These are phyloP conservation scores for Drosophila navojoa DNA, from an alignment of 1,140 invertebrate genomes.

Conservation along the genomic window DNA sequence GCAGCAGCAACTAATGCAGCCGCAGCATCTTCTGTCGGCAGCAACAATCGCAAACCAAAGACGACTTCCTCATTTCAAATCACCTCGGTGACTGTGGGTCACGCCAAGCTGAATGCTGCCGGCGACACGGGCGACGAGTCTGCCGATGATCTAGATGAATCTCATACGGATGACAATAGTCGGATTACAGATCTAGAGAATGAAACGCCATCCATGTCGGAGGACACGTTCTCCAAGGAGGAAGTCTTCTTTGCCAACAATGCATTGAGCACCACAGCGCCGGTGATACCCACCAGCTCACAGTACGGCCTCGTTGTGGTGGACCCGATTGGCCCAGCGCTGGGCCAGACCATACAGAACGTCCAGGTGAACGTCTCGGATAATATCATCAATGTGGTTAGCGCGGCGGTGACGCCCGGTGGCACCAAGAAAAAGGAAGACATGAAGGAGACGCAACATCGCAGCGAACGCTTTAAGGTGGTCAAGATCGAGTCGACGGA, in stretches of 20 bases:
- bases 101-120: slow-evolving; percentile 85
- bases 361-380: slow-evolving; percentile 87
- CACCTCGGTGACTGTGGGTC: slow-evolving; percentile 92
- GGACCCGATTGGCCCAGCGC: slow-evolving; percentile 84
- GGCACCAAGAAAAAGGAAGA: slow-evolving; percentile 87
- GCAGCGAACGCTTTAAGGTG: slow-evolving; percentile 96
- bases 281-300: slow-evolving; percentile 92
- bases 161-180: slow-evolving; percentile 94
- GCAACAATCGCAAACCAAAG: slow-evolving; percentile 79
- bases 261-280: slow-evolving; percentile 90
- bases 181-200: slow-evolving; percentile 92
- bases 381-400: slow-evolving; percentile 87
- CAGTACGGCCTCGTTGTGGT: slow-evolving; percentile 93
- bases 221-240: slow-evolving; percentile 92
- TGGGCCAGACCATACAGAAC: slow-evolving; percentile 83
- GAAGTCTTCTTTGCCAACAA: slow-evolving; percentile 91
- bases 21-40: slow-evolving; percentile 1
- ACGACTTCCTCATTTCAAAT: slow-evolving; percentile 95
- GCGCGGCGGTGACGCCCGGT: slow-evolving; percentile 84
- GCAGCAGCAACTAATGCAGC: neutral
- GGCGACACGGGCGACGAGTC: slow-evolving; percentile 95
- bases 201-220: slow-evolving; percentile 93
- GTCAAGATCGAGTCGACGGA: slow-evolving; percentile 98
- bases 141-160: slow-evolving; percentile 96
- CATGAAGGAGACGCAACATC: slow-evolving; percentile 89